Conservation (phyloP, 92 coral and sea anemone genomes). For the Isaurus tuberculatus region DNA sequence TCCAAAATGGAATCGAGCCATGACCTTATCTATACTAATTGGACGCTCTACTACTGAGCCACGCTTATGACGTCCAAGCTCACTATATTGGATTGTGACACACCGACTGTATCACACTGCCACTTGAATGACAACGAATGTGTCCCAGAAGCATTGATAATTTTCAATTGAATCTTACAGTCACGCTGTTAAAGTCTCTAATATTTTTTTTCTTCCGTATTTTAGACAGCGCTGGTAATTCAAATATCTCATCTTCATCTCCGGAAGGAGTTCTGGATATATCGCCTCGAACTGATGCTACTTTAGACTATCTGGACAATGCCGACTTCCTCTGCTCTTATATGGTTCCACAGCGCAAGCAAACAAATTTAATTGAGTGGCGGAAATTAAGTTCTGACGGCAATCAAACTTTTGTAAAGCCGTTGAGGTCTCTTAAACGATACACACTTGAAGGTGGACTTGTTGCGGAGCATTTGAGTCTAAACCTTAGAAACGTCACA, state of each 20-base stretch:
- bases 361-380: slow-evolving; percentile 20
- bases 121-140: too few relatives aligned
- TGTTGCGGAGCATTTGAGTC: slow-evolving; percentile 9
- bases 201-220: neutral
- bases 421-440: slow-evolving; percentile 4
- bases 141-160: too few relatives aligned
- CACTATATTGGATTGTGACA: too few relatives aligned
- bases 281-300: slow-evolving; percentile 17
- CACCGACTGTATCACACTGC: too few relatives aligned
- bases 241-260: neutral
- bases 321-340: slow-evolving; percentile 41
- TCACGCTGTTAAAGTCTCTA: too few relatives aligned
- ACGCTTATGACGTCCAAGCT: too few relatives aligned
- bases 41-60: too few relatives aligned
- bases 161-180: too few relatives aligned
- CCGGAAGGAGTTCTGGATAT: slow-evolving; percentile 17
- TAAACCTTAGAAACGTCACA: slow-evolving; percentile 19
- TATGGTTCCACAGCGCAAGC: neutral
- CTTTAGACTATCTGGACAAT: slow-evolving; percentile 36
- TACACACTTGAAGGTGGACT: slow-evolving; percentile 18
- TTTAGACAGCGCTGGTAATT: neutral
- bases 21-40: too few relatives aligned
- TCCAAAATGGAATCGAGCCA: too few relatives aligned
- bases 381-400: slow-evolving; percentile 5
- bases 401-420: neutral